These are phyloP conservation scores for Epinotia brunnichana DNA, from an alignment of 2,888 invertebrate genomes.

Conservation along the genomic window DNA sequence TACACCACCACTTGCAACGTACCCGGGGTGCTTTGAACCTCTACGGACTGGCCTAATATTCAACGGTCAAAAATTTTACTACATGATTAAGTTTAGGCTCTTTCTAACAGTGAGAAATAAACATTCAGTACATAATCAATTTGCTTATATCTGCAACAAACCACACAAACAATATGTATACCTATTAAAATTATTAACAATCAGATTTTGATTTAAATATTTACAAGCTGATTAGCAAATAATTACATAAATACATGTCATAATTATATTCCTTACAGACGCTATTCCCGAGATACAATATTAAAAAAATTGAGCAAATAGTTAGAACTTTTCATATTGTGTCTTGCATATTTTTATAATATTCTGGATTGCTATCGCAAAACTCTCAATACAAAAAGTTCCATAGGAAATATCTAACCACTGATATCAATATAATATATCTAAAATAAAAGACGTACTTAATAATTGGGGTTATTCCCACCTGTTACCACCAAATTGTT, in stretches of 20 bases:
- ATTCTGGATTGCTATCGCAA: not conserved
- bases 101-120: conserved; percentile 7
- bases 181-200: conserved; percentile 22
- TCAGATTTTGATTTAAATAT: conserved; percentile 37
- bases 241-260: conserved; percentile 36
- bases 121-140: conserved; percentile 20
- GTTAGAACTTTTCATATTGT: conserved; percentile 40
- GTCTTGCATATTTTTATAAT: conserved; percentile 6
- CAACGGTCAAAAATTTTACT: not conserved
- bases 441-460: conserved; percentile 5
- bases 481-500: too few relatives aligned
- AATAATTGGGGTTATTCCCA: too few relatives aligned
- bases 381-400: conserved; percentile 11
- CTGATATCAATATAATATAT: not conserved
- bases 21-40: too few relatives aligned
- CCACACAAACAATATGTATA: conserved; percentile 51
- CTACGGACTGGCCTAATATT: too few relatives aligned
- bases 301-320: conserved; percentile 60
- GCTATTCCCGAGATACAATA: conserved; percentile 51
- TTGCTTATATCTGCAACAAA: conserved; percentile 44
- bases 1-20: too few relatives aligned
- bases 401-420: not conserved
- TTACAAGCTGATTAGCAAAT: conserved; percentile 35
- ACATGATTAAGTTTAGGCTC: conserved; percentile 33
- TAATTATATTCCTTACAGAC: conserved; percentile 43